phyloP scores from a whole-genome alignment of 2,797 vertebrate species.

The Xenentodon cancila region DNA sequence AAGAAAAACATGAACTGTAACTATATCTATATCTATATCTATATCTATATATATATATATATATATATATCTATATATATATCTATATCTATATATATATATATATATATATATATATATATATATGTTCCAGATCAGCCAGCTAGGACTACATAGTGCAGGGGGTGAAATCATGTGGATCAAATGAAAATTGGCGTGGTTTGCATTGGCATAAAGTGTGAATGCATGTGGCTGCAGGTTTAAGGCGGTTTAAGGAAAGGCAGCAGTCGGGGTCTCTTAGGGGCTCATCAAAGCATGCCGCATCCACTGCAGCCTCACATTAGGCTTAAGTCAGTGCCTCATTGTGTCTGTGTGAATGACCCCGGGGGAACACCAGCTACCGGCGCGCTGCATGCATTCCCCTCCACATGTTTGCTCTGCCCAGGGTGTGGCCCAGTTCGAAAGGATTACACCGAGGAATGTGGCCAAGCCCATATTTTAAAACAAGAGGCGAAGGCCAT shows the following conservation, averaged over 20 bases:
- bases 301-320: constrained; percentile 36
- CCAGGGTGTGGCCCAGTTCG: constrained; percentile 74
- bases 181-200: constrained; percentile 60
- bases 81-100: no score
- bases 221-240: constrained; percentile 25
- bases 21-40: no score
- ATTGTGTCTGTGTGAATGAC: constrained; percentile 66
- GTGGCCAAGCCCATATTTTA: constrained; percentile 74
- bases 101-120: no score
- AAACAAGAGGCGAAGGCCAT: constrained; percentile 49
- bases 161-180: constrained; percentile 53
- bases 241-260: constrained; percentile 42
- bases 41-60: no score
- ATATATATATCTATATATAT: no score
- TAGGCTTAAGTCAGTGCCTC: constrained; percentile 65
- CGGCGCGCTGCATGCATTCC: constrained; percentile 58
- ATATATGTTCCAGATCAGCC: constrained; percentile 26
- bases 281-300: constrained; percentile 63
- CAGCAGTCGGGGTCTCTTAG: constrained; percentile 36
- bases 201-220: constrained; percentile 35
- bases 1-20: no score
- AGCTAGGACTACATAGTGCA: not conserved
- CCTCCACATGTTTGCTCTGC: constrained; percentile 70
- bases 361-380: constrained; percentile 50
- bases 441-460: constrained; percentile 79